Evolutionary conservation across 2,888 invertebrate species (phyloP).

Genomic region (Noctuana brunneofusca): DNA sequence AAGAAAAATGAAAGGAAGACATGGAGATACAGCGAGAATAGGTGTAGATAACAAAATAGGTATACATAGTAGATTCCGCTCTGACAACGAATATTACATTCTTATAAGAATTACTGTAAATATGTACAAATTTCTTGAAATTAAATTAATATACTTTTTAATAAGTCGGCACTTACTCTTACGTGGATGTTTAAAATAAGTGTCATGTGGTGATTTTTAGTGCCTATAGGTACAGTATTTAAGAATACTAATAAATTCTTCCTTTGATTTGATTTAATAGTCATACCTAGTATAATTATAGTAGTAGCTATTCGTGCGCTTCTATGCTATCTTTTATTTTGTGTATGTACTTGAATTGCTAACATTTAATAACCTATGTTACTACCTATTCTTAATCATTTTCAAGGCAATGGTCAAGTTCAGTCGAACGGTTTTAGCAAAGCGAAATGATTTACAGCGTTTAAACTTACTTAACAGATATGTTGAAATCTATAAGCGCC

Average conservation of each 20-base stretch:
- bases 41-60: too few relatives aligned
- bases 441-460: not conserved
- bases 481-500: slow-evolving; percentile 4
- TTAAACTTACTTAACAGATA: slow-evolving; percentile 18
- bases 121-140: too few relatives aligned
- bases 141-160: too few relatives aligned
- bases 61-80: too few relatives aligned
- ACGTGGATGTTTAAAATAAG: too few relatives aligned
- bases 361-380: too few relatives aligned
- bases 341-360: not conserved
- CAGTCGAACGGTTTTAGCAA: slow-evolving; percentile 5
- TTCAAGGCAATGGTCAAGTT: slow-evolving; percentile 13
- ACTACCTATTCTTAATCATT: not conserved
- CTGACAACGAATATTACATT: too few relatives aligned
- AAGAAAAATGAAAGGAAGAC: too few relatives aligned
- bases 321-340: not conserved
- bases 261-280: not conserved
- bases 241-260: slow-evolving; percentile 29
- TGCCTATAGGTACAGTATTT: not conserved
- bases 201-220: too few relatives aligned
- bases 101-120: too few relatives aligned
- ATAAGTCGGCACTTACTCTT: too few relatives aligned
- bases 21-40: too few relatives aligned
- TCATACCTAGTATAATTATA: not conserved
- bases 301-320: not conserved